phyloP scores from a whole-genome alignment of 1,140 invertebrate genomes.

The Phortica variegata region DNA sequence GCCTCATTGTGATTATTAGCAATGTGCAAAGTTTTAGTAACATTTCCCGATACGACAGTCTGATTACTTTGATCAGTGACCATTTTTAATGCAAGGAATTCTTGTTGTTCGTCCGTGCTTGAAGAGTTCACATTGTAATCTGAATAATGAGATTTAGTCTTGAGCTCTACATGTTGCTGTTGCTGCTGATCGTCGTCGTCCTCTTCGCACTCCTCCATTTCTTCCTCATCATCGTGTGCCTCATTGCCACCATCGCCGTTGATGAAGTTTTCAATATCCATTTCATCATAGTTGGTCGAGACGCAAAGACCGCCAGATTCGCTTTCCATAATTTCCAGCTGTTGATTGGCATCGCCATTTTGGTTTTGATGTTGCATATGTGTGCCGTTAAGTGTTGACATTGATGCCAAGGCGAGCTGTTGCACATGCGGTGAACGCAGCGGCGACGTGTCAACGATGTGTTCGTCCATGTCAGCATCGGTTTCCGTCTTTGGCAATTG shows the following conservation, averaged over 20 bases:
- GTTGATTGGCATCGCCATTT: slow-evolving; percentile 17
- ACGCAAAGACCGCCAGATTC: slow-evolving; percentile 33
- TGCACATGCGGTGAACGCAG: slow-evolving; percentile 24
- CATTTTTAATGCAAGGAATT: slow-evolving; percentile 36
- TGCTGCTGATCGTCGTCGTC: slow-evolving; percentile 29
- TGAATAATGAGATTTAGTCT: too few species aligned
- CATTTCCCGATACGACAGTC: too few species aligned
- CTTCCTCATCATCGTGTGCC: slow-evolving; percentile 26
- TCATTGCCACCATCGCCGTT: slow-evolving; percentile 40
- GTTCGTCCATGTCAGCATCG: slow-evolving; percentile 33
- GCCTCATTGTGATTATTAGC: slow-evolving; percentile 22
- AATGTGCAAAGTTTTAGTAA: slow-evolving; percentile 12
- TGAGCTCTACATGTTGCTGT: too few species aligned
- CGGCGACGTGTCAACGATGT: slow-evolving; percentile 29
- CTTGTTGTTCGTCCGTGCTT: slow-evolving; percentile 28
- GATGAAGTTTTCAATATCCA: slow-evolving; percentile 52
- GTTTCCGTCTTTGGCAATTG: slow-evolving; percentile 33
- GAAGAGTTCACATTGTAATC: slow-evolving; percentile 26
- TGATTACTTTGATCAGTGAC: too few species aligned
- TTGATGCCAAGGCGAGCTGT: slow-evolving; percentile 29
- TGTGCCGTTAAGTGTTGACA: slow-evolving; percentile 35
- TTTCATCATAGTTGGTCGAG: slow-evolving; percentile 40
- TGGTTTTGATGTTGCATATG: slow-evolving; percentile 27
- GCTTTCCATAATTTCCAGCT: slow-evolving; percentile 19
- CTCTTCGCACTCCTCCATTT: slow-evolving; percentile 21